Conservation (phyloP, 1,140 invertebrate genomes). For the Microplitis mediator region DNA sequence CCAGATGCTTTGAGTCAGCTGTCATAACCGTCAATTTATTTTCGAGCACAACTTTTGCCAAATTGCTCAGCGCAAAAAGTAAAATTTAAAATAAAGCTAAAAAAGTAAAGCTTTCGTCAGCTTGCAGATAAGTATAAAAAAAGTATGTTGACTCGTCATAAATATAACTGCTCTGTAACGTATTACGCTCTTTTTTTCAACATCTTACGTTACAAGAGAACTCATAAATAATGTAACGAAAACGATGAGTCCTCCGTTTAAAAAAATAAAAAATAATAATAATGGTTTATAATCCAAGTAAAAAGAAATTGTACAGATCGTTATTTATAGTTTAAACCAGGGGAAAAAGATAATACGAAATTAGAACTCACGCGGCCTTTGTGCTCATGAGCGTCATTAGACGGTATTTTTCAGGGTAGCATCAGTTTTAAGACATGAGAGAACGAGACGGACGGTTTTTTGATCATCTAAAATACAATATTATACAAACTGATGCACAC, state of each 20-base stretch:
- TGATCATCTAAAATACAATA: not conserved
- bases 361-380: conserved; percentile 33
- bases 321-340: conserved; percentile 28
- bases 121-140: not conserved
- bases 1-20: no score
- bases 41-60: not conserved
- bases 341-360: conserved; percentile 30
- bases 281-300: not conserved
- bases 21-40: not conserved
- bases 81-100: not conserved
- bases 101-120: not conserved
- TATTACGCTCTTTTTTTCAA: no score
- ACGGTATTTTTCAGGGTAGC: conserved; percentile 15
- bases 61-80: not conserved
- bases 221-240: not conserved
- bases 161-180: no score
- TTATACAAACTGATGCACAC: not conserved
- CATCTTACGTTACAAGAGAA: no score
- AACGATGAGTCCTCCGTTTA: not conserved
- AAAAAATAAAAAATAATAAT: not conserved
- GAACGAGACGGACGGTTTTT: conserved; percentile 1
- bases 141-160: not conserved
- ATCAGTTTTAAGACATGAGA: not conserved
- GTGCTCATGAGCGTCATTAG: conserved; percentile 30
- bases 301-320: not conserved